Conservation (phyloP, 2,888 invertebrate genomes). For the Thymelicus acteon region DNA sequence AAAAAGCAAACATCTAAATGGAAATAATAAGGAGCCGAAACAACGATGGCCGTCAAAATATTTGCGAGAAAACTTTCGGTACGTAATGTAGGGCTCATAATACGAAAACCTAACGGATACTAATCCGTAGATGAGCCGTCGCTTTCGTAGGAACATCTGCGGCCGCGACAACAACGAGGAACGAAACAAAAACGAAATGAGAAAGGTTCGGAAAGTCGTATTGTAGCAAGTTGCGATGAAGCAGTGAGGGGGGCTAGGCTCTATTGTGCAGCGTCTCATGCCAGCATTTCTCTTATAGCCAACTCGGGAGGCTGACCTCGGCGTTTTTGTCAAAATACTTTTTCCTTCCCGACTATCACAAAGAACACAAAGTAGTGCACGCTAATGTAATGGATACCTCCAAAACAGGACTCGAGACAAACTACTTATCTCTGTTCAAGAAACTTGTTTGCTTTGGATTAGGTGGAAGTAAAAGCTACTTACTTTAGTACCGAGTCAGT, state of each 20-base stretch:
- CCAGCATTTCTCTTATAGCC: conserved; percentile 41
- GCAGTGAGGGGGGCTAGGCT: conserved; percentile 52
- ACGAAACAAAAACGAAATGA: conserved; percentile 82
- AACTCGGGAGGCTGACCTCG: conserved; percentile 39
- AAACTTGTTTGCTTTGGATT: conserved; percentile 10
- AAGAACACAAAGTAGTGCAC: conserved; percentile 37
- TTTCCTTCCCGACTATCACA: conserved; percentile 30
- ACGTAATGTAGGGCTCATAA: conserved; percentile 69
- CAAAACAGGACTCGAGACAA: conserved; percentile 21
- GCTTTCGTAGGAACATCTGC: conserved; percentile 74
- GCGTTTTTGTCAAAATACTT: conserved; percentile 38
- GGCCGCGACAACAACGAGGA: conserved; percentile 63
- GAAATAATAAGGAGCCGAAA: conserved; percentile 11
- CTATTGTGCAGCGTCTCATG: conserved; percentile 42
- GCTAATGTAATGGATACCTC: conserved; percentile 36
- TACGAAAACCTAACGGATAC: conserved; percentile 75
- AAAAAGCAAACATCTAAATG: conserved; percentile 12
- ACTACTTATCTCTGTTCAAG: conserved; percentile 31
- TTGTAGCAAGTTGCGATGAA: conserved; percentile 74
- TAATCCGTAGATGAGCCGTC: conserved; percentile 80
- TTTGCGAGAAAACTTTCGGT: conserved; percentile 54
- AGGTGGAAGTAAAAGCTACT: background rate
- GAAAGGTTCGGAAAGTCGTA: conserved; percentile 78
- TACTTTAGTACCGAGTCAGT: background rate
- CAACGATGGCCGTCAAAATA: conserved; percentile 46